Evolutionary conservation across 2,888 invertebrate genomes (phyloP).

Genomic region (Trissolcus japonicus): DNA sequence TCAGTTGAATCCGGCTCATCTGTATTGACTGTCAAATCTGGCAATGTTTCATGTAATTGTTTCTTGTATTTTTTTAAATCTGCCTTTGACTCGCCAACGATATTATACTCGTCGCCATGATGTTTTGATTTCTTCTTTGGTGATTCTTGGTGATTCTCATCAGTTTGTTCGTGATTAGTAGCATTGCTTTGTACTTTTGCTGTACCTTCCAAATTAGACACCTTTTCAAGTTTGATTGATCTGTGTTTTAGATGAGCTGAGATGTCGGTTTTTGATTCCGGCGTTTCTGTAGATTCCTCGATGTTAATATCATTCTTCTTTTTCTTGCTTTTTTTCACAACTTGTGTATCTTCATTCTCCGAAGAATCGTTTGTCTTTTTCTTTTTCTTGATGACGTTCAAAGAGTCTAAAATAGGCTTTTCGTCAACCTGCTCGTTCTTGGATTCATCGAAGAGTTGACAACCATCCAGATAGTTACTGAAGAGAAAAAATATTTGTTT

Average conservation of each 20-base stretch:
- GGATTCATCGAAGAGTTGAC: too few relatives aligned
- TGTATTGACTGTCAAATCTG: background rate
- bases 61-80: slow-evolving; percentile 3
- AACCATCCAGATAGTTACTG: too few relatives aligned
- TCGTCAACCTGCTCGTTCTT: too few relatives aligned
- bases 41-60: background rate
- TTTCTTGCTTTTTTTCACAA: background rate
- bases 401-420: too few relatives aligned
- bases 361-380: background rate
- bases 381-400: background rate
- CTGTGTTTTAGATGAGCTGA: too few relatives aligned
- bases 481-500: too few relatives aligned
- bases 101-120: background rate
- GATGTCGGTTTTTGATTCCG: too few relatives aligned
- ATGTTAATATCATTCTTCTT: background rate
- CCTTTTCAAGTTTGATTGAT: too few relatives aligned
- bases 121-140: background rate
- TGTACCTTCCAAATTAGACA: too few relatives aligned
- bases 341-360: background rate
- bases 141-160: background rate
- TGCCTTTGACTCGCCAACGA: background rate
- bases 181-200: too few relatives aligned
- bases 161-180: too few relatives aligned
- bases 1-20: too few relatives aligned
- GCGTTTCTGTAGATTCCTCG: background rate